Evolutionary conservation across 1,140 invertebrate species (phyloP).

Genomic region (Pectinophora gossypiella): DNA sequence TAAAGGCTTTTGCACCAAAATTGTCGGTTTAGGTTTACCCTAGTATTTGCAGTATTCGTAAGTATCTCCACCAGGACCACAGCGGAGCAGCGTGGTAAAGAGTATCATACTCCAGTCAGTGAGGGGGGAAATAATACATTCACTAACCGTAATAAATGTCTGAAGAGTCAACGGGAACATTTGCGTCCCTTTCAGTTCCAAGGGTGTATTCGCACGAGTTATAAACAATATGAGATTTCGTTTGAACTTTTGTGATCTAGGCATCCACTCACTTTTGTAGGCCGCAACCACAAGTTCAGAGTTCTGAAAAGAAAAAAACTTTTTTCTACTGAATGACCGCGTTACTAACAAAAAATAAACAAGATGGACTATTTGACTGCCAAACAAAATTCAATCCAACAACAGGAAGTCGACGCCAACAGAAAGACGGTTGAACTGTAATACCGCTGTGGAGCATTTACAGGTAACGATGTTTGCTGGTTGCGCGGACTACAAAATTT

Average conservation of each 20-base stretch:
- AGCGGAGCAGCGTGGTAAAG: too few relatives aligned
- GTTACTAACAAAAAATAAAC: not conserved
- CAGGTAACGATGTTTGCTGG: too few relatives aligned
- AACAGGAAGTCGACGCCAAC: not conserved
- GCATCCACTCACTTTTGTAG: slow-evolving; percentile 45
- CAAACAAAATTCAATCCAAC: not conserved
- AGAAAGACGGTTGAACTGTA: not conserved
- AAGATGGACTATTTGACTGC: not conserved
- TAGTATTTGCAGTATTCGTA: too few relatives aligned
- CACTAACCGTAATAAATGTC: slow-evolving; percentile 31
- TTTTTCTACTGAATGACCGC: not conserved
- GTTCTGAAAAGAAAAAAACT: slow-evolving; percentile 26
- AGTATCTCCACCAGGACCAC: too few relatives aligned
- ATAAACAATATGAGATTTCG: slow-evolving; percentile 38
- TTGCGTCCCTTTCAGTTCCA: slow-evolving; percentile 31
- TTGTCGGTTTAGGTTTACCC: too few relatives aligned
- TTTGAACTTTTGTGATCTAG: slow-evolving; percentile 32
- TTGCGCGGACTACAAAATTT: too few relatives aligned
- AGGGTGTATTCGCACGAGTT: slow-evolving; percentile 26
- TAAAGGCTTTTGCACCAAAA: too few relatives aligned
- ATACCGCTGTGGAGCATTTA: not conserved
- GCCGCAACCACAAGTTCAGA: slow-evolving; percentile 31
- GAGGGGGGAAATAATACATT: too few relatives aligned
- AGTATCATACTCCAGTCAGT: too few relatives aligned
- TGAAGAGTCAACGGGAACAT: slow-evolving; percentile 38